Evolutionary conservation across 1,140 invertebrate species (phyloP).

Genomic region (Hermetia illucens): DNA sequence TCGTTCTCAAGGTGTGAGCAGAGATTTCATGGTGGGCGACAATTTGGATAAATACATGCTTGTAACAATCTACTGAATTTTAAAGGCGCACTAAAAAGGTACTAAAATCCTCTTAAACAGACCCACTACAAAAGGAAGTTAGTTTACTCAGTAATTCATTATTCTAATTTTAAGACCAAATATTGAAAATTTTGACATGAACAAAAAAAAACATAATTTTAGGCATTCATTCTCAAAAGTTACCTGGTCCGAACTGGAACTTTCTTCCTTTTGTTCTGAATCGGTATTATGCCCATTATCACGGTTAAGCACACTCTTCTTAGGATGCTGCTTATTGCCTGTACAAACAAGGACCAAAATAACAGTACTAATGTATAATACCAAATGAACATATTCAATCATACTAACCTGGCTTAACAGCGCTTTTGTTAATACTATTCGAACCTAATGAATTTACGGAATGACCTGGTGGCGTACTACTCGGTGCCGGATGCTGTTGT

Average conservation of each 20-base stretch:
- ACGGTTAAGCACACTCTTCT: not conserved
- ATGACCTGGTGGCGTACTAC: not conserved
- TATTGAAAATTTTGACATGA: not conserved
- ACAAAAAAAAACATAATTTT: not conserved
- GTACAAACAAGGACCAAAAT: not conserved
- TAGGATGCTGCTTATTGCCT: not conserved
- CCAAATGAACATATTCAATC: too few relatives aligned
- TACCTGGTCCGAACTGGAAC: constrained; percentile 41
- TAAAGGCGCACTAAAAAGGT: too few relatives aligned
- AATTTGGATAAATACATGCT: too few relatives aligned
- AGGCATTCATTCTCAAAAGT: not conserved
- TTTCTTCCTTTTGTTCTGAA: constrained; percentile 38
- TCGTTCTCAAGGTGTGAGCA: too few relatives aligned
- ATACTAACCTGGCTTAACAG: too few relatives aligned
- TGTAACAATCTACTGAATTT: too few relatives aligned
- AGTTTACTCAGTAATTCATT: too few relatives aligned
- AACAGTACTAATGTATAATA: too few relatives aligned
- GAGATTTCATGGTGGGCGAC: too few relatives aligned
- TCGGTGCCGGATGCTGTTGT: constrained; percentile 35
- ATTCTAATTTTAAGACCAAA: too few relatives aligned
- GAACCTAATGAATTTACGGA: not conserved
- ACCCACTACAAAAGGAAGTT: too few relatives aligned
- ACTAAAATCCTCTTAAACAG: too few relatives aligned
- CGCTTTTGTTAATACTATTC: constrained; percentile 12
- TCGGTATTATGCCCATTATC: constrained; percentile 37